Evolutionary conservation across 2,888 invertebrate species (phyloP).

Genomic region (Athalia cordata): DNA sequence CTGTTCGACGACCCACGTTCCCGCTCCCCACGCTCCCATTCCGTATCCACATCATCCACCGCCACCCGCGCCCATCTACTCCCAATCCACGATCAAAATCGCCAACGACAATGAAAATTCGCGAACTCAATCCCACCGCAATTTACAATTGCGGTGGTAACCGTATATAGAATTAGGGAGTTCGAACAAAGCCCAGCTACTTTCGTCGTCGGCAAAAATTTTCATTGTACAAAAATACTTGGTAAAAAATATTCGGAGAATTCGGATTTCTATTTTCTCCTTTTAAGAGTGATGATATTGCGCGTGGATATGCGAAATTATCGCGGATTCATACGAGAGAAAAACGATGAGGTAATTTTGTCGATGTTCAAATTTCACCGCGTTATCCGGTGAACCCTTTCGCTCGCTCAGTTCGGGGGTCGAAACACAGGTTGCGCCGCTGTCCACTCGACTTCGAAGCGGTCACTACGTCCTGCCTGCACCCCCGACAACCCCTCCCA

Average conservation of each 20-base stretch:
- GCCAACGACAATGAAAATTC: slow-evolving; percentile 42
- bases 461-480: slow-evolving; percentile 19
- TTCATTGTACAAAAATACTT: no score
- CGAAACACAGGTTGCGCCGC: slow-evolving; percentile 68
- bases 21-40: slow-evolving; percentile 52
- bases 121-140: slow-evolving; percentile 32
- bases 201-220: no score
- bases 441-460: slow-evolving; percentile 58
- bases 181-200: no score
- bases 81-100: slow-evolving; percentile 46
- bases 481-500: slow-evolving; percentile 55
- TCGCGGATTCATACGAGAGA: not conserved
- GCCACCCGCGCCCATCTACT: slow-evolving; percentile 29
- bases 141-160: slow-evolving; percentile 21
- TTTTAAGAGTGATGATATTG: no score
- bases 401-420: slow-evolving; percentile 61
- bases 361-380: slow-evolving; percentile 36
- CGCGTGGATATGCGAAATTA: no score
- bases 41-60: slow-evolving; percentile 44
- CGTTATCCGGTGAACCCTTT: slow-evolving; percentile 65
- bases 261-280: no score
- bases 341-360: not conserved
- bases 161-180: no score
- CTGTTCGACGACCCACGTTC: slow-evolving; percentile 53
- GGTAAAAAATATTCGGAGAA: no score